A percentile compares a stretch with the other conserved stretches of the same genome.
Evolutionary conservation across 2,797 vertebrate species (phyloP).

Genomic region (Lepidocolaptes lacrymiger): DNA sequence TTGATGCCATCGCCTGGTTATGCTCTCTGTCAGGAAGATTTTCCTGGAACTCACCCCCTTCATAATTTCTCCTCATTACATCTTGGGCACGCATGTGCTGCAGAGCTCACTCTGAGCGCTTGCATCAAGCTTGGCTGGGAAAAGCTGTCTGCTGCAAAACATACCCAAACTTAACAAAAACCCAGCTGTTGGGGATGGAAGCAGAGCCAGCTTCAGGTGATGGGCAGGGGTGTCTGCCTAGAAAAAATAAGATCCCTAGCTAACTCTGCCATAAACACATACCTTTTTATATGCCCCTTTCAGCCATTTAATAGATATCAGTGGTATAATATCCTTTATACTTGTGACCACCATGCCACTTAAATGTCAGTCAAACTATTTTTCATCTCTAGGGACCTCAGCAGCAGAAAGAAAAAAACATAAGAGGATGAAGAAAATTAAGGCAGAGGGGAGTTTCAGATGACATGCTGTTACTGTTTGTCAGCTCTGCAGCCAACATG

Average conservation of each 20-base stretch:
- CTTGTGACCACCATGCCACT: background rate
- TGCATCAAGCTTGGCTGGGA: background rate
- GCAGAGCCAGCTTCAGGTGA: background rate
- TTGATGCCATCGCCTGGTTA: slow-evolving; percentile 24
- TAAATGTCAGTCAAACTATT: background rate
- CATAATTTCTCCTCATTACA: slow-evolving; percentile 25
- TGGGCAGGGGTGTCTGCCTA: background rate
- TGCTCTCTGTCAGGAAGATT: slow-evolving; percentile 9
- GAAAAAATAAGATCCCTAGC: background rate
- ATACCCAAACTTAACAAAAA: background rate
- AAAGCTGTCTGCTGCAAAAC: background rate
- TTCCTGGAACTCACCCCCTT: background rate
- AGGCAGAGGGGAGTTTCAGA: background rate
- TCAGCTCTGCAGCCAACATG: background rate
- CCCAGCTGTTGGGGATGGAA: background rate
- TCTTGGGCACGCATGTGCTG: background rate
- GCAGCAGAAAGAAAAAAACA: background rate
- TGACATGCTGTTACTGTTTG: background rate
- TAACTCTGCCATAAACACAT: background rate
- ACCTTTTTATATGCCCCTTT: background rate
- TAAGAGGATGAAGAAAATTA: background rate
- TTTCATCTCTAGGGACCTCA: background rate
- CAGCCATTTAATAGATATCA: background rate
- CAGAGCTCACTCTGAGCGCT: background rate
- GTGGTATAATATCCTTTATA: background rate